Base-by-base conservation (phyloP, 64 coral and sea anemone genomes). In the Montipora sp. region DNA sequence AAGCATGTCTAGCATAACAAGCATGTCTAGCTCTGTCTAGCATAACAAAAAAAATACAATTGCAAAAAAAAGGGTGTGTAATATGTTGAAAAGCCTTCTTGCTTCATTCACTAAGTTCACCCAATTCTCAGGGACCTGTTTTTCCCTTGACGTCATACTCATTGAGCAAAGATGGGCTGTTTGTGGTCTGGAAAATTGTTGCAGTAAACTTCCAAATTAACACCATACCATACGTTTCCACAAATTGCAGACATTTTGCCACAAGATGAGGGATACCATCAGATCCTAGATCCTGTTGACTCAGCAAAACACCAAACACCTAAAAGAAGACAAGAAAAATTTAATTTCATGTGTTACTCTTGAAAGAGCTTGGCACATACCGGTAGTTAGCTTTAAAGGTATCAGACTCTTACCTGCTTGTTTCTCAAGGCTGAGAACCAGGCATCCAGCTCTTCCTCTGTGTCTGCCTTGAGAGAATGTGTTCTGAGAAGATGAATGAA, bases 241-340 rank as follows among this genome's bases (percentile, higher is more conserved):
- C 92, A 92, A 99, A 99, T 73, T 99, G 98, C 47, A 99, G 71
- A 59, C 94, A 96, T 51, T 99, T 96, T 72, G 98, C 98, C 44
- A 99, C 98, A 65, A 99, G 79, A 50, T 99, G 98, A 7, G 98
- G 98, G 19, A 99, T 99, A n/a, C 98, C 98, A 81, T 99, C 98
- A 14, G 98, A 96, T 3, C 98, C 98, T 18, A 96, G 80, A 45
- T 96, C 94, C 83, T 99, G 98, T 36, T 93, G 51, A 79, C 89
- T 75, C 7, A 99, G 89, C 19, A 88, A 90, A 68, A 96, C 87
- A 47, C 87, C 87, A 70, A 99, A 99, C 16, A 99, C 98, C 98
- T 99, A 21, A 2, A 20, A 69, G 73, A 73, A 22, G 14, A 83
- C 81, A 46, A 78, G 67, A 6, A 58, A 18, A 55, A 79, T 16